Base-by-base conservation (phyloP, 2,888 invertebrate species). In the Parasteatoda lunata region DNA sequence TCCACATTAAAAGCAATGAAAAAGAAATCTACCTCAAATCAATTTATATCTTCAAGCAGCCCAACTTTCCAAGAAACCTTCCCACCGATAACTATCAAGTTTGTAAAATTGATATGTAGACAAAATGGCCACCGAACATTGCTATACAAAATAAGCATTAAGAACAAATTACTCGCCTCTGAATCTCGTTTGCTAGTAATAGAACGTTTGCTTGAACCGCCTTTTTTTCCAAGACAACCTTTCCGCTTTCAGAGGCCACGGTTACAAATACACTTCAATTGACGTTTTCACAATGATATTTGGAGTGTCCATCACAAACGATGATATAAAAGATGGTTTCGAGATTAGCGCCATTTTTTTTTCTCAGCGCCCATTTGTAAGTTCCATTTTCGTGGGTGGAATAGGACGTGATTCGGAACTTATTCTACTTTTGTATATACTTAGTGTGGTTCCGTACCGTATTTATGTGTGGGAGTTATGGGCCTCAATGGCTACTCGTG, bases 91-190 rank as follows among this genome's bases (percentile, higher is more conserved):
- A 30, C 30, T 30, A 30, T 30, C 30, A 30, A 30, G 59, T 59
- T 59, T 59, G 59, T 59, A 65, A 73, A 80, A 80, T 80, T 51
- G 72, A 80, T 80, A 73, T 51, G 54, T 9, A 66, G 70, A 73
- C 80, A 80, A 73, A 80, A 52, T 66, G 79, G 9, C 68, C 68
- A 7, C 64, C 48, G n/a, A 49, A 71, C 48, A 70, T 30, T 2
- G 59, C 9, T 13, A n/a, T 59, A 59, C 59, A 59, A 59, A 59
- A 59, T 59, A n/a, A n/a, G 59, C 59, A 59, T 59, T 59, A 59
- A n/a, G 59, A n/a, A 59, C 59, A 59, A 59, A 59, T 59, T 59
- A n/a, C 59, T 59, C 59, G n/a, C 59, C 59, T 59, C n/a, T 59
- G 59, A 59, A 59, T 9, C 59, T 59, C 59, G 59, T 59, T 59